A percentile compares a stretch with the other conserved stretches of the same genome.
These are phyloP conservation scores for Brachionus rotundiformis DNA, from an alignment of 1,140 invertebrate genomes.

Conservation along the genomic window DNA sequence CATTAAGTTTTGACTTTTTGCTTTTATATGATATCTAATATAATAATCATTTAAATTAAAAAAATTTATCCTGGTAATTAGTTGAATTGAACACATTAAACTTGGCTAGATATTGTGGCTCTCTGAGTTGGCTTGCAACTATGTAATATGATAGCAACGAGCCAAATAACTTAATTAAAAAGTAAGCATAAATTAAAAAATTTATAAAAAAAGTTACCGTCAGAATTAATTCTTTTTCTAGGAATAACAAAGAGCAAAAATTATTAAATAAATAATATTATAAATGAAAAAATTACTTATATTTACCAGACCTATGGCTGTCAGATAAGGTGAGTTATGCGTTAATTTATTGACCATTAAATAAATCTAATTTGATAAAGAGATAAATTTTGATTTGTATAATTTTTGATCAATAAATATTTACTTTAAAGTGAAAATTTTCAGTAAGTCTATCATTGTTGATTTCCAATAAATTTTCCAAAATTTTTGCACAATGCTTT, in stretches of 20 bases:
- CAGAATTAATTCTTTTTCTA: slow-evolving; percentile 17
- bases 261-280: neutral
- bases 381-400: neutral
- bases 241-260: neutral
- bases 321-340: neutral
- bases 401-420: neutral
- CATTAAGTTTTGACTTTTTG: too few species aligned
- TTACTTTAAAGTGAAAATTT: slow-evolving; percentile 38
- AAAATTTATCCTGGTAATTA: too few species aligned
- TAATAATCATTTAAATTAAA: too few species aligned
- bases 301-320: neutral
- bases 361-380: neutral
- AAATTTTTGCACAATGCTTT: neutral
- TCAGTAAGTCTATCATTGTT: neutral
- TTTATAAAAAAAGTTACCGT: neutral
- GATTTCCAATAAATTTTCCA: neutral
- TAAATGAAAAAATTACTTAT: neutral
- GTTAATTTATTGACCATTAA: slow-evolving; percentile 14
- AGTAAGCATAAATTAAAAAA: neutral
- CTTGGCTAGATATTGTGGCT: neutral
- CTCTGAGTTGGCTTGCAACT: neutral
- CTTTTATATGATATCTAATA: too few species aligned
- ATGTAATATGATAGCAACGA: slow-evolving; percentile 28
- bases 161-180: slow-evolving; percentile 20
- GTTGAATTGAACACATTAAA: neutral